Conservation (phyloP, 2,113 vertebrate species). For the Salminus brasiliensis region DNA sequence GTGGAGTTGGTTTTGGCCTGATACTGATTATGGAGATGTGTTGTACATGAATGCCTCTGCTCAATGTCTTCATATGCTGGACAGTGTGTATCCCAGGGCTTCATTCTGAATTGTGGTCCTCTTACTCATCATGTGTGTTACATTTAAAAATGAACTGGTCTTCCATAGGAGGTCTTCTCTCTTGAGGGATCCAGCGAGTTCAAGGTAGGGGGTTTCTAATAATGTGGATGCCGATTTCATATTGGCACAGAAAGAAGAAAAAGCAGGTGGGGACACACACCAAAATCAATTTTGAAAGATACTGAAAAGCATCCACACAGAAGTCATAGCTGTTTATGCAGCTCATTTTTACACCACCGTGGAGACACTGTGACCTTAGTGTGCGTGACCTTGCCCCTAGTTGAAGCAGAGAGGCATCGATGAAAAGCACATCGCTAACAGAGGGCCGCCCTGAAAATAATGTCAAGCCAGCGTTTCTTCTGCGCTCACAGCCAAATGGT, state of each 20-base stretch:
- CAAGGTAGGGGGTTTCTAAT: background rate
- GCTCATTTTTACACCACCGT: constrained; percentile 13
- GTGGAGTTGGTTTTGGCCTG: too few relatives aligned
- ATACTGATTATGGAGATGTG: too few relatives aligned
- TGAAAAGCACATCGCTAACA: constrained; percentile 53
- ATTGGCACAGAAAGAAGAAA: background rate
- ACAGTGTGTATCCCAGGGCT: too few relatives aligned
- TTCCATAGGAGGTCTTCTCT: too few relatives aligned
- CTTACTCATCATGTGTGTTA: too few relatives aligned
- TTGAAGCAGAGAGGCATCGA: constrained; percentile 4
- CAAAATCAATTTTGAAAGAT: background rate
- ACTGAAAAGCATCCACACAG: background rate
- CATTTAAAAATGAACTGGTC: too few relatives aligned
- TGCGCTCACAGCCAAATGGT: constrained; percentile 32
- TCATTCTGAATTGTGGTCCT: too few relatives aligned
- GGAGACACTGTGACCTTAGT: constrained; percentile 32
- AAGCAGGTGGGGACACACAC: too few relatives aligned
- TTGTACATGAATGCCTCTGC: too few relatives aligned
- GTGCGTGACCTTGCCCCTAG: constrained; percentile 42
- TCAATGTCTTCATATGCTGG: too few relatives aligned
- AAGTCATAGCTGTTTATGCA: background rate
- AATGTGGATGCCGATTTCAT: background rate
- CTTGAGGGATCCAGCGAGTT: too few relatives aligned
- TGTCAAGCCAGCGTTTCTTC: constrained; percentile 51
- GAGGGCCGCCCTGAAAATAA: constrained; percentile 45